phyloP scores from a whole-genome alignment of 2,113 vertebrate genomes.

The Benitochromis conjunctus region DNA sequence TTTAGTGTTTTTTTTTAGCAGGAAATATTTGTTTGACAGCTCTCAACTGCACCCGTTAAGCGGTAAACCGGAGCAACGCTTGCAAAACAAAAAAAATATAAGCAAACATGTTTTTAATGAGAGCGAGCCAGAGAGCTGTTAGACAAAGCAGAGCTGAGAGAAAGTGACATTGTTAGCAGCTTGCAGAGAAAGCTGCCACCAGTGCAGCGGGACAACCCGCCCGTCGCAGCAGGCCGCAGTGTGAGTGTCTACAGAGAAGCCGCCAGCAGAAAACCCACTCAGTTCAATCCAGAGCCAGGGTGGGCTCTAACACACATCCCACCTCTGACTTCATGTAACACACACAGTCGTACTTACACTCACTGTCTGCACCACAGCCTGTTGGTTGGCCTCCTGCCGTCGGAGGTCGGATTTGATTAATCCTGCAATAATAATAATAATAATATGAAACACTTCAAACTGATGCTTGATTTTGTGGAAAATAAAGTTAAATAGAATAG shows the following conservation, averaged over 20 bases:
- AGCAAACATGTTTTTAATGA: background rate
- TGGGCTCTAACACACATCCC: background rate
- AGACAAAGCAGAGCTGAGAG: background rate
- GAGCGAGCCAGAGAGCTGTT: background rate
- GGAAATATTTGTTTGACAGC: background rate
- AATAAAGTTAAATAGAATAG: background rate
- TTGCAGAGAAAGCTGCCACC: background rate
- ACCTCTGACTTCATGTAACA: background rate
- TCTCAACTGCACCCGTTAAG: background rate
- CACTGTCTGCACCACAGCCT: conserved; percentile 40
- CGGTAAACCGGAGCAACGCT: background rate
- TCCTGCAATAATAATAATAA: conserved; percentile 58
- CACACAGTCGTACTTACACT: conserved; percentile 75
- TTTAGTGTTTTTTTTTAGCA: background rate
- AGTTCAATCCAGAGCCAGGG: background rate
- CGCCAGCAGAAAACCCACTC: background rate
- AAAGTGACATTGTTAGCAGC: background rate
- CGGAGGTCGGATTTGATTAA: conserved; percentile 89
- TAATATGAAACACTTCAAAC: background rate
- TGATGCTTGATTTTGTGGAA: background rate
- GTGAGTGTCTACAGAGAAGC: background rate
- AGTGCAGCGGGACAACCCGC: background rate
- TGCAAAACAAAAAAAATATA: too few relatives aligned
- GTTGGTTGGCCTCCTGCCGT: conserved; percentile 82
- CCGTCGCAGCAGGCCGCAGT: background rate